Evolutionary conservation across 2,113 vertebrate species (phyloP).

Genomic region (Nyctereutes procyonoides): DNA sequence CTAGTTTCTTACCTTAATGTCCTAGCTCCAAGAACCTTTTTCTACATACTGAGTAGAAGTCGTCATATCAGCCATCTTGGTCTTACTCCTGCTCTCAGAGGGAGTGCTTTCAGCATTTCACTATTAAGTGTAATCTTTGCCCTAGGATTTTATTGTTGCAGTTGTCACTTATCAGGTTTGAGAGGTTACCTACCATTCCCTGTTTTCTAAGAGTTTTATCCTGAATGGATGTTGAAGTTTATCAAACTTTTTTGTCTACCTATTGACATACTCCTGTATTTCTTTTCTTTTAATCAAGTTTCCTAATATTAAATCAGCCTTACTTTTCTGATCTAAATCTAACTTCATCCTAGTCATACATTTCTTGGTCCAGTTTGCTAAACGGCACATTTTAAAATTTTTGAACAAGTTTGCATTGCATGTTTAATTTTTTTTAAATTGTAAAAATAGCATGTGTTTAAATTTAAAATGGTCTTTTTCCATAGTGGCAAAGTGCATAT

Average conservation of each 20-base stretch:
- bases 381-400: neutral
- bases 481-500: neutral
- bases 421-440: neutral
- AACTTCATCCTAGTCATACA: neutral
- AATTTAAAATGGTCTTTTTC: neutral
- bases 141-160: neutral
- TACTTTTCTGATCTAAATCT: neutral
- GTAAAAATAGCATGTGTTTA: neutral
- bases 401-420: neutral
- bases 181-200: neutral
- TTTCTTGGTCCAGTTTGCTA: neutral
- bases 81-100: neutral
- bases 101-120: neutral
- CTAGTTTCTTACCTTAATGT: neutral
- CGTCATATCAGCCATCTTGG: neutral
- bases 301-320: neutral
- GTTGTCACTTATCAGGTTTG: neutral
- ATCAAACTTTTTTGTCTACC: neutral
- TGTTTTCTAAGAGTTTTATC: neutral
- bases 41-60: neutral
- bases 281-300: conserved; percentile 33
- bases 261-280: neutral
- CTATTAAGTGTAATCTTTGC: neutral
- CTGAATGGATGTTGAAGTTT: neutral
- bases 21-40: neutral